Evolutionary conservation across 2,888 invertebrate species (phyloP).

Genomic region (Hypercompe scribonia): DNA sequence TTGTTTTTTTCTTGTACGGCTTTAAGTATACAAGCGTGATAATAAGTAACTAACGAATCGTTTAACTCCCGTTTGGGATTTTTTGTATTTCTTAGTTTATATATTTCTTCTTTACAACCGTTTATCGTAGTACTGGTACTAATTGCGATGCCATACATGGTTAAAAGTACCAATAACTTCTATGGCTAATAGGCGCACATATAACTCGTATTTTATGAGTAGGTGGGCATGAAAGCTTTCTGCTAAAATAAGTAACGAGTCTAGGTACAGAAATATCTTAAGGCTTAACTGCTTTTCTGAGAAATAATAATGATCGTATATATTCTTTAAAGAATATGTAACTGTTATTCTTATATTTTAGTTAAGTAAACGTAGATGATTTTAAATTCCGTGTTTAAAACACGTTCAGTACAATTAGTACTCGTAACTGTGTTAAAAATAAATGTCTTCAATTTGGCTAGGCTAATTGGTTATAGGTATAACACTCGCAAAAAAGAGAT

Average conservation of each 20-base stretch:
- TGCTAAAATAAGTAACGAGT: conserved; percentile 12
- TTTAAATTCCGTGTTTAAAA: background rate
- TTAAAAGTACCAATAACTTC: background rate
- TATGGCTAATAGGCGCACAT: background rate
- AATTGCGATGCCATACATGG: conserved; percentile 5
- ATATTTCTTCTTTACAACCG: background rate
- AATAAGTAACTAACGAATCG: background rate
- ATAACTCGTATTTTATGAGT: conserved; percentile 8
- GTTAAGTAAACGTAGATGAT: too few relatives aligned
- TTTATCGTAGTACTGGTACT: background rate
- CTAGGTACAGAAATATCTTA: background rate
- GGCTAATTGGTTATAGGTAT: background rate
- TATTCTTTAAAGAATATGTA: background rate
- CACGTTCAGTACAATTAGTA: background rate
- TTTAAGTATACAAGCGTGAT: too few relatives aligned
- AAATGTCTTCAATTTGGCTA: background rate
- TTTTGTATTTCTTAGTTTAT: too few relatives aligned
- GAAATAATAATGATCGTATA: background rate
- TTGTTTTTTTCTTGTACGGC: background rate
- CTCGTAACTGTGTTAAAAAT: background rate
- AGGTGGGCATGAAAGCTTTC: conserved; percentile 7
- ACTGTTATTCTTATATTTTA: background rate
- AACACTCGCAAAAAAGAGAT: background rate
- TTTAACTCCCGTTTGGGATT: too few relatives aligned
- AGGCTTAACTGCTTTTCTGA: conserved; percentile 7